These are phyloP conservation scores for Procavia capensis DNA, from an alignment of 2,113 vertebrate genomes.

Conservation along the genomic window DNA sequence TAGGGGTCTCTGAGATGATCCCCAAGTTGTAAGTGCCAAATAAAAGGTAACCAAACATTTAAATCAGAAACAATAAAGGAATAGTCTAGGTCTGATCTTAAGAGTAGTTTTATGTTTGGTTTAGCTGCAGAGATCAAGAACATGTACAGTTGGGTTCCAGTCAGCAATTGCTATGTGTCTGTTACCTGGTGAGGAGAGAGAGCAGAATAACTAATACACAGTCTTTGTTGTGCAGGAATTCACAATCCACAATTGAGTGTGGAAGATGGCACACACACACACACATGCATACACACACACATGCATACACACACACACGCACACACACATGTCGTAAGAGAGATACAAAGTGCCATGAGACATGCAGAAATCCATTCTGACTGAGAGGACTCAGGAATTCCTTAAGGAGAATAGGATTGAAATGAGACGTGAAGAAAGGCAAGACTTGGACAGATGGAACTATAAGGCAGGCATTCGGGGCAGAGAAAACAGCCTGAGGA, in stretches of 20 bases:
- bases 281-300: neutral
- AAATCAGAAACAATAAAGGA: neutral
- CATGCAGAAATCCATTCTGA: neutral
- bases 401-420: neutral
- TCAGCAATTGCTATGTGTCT: neutral
- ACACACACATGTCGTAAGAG: neutral
- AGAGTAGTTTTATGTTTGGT: neutral
- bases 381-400: neutral
- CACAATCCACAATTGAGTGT: neutral
- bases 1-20: neutral
- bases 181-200: neutral
- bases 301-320: neutral
- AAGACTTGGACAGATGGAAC: neutral
- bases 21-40: neutral
- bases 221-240: neutral
- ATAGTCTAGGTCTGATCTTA: neutral
- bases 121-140: neutral
- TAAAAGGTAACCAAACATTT: neutral
- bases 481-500: neutral
- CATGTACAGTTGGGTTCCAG: neutral
- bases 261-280: neutral
- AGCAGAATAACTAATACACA: neutral
- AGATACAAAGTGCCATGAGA: neutral
- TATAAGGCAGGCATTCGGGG: neutral
- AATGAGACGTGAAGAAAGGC: neutral